phyloP scores from a whole-genome alignment of 2,888 invertebrate genomes.

The Aleiodes alternator region DNA sequence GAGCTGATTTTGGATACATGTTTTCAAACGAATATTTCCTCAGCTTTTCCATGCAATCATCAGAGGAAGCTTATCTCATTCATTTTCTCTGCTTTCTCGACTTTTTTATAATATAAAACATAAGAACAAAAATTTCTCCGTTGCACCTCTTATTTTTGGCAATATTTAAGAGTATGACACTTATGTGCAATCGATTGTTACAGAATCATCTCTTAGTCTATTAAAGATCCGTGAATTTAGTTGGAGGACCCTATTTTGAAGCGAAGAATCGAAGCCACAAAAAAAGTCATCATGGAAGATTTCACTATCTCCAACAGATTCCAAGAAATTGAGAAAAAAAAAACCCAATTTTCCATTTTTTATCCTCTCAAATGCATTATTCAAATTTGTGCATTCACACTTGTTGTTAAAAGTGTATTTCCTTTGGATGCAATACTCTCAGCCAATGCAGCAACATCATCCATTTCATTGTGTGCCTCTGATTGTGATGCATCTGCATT shows the following conservation, averaged over 20 bases:
- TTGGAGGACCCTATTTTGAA: too few relatives aligned
- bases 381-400: slow-evolving; percentile 77
- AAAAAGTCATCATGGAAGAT: slow-evolving; percentile 18
- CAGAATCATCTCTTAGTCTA: neutral
- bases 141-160: neutral
- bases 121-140: too few relatives aligned
- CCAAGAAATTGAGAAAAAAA: too few relatives aligned
- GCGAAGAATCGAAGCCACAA: slow-evolving; percentile 17
- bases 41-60: too few relatives aligned
- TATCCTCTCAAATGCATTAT: slow-evolving; percentile 31
- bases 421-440: slow-evolving; percentile 98
- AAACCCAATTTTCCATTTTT: too few relatives aligned
- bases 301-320: too few relatives aligned
- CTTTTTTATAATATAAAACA: too few relatives aligned
- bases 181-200: slow-evolving; percentile 55
- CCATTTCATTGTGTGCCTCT: slow-evolving; percentile 84
- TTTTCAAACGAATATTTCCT: too few relatives aligned
- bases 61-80: too few relatives aligned
- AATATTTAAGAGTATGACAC: slow-evolving; percentile 51
- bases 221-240: too few relatives aligned
- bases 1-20: too few relatives aligned
- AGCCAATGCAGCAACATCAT: slow-evolving; percentile 94
- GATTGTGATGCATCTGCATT: slow-evolving; percentile 72
- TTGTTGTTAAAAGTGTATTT: slow-evolving; percentile 95
- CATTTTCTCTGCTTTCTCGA: neutral